Evolutionary conservation across 2,797 vertebrate genomes (phyloP), one percentile per base, ranked within the genome.

Genomic region (Coendou prehensilis): DNA sequence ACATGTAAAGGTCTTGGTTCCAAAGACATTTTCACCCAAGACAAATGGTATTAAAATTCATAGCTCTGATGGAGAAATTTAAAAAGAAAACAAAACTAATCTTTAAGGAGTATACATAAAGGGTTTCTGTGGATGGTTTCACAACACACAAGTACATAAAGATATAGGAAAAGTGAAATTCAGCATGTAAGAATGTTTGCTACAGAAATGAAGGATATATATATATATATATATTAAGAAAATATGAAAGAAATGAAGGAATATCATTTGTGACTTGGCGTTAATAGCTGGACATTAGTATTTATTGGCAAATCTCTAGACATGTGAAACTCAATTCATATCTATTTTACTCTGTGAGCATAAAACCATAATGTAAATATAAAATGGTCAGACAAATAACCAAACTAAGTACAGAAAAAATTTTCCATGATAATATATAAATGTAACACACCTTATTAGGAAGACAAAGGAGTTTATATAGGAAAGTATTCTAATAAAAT

Each of bases 1-100:
- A 95, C 97, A 98, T 96, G 94, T 89, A 94, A 94, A 97, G 98
- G 97, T 98, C 97, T 98, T 97, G 96, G 96, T 97, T 96, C 93
- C 98, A 97, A 95, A 98, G 91, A 94, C 37, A 84, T 57, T 87
- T 90, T 94, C 37, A 94, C 83, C 30, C 0, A 5, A 93, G 61
- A 93, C 41, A 67, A 91, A 91, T 3, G 10, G 22, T 95, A 96
- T 81, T 63, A 93, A 94, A 94, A 89, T 18, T 9, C 67, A 15
- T n/a, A 57, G 6, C 11, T 88, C 73, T 80, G n/a, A 87, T 63
- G 50, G 61, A 82, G 76, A 91, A 85, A 87, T 87, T 87, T 84
- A 33, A 89, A 81, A 84, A 17, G 26, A 50, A 30, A 89, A 87
- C 57, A 90, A 95, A 97, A 93, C n/a, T 54, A 71, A 75, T 67